Base-by-base conservation (phyloP, 92 coral and sea anemone genomes). In the Siderastrea siderea region DNA sequence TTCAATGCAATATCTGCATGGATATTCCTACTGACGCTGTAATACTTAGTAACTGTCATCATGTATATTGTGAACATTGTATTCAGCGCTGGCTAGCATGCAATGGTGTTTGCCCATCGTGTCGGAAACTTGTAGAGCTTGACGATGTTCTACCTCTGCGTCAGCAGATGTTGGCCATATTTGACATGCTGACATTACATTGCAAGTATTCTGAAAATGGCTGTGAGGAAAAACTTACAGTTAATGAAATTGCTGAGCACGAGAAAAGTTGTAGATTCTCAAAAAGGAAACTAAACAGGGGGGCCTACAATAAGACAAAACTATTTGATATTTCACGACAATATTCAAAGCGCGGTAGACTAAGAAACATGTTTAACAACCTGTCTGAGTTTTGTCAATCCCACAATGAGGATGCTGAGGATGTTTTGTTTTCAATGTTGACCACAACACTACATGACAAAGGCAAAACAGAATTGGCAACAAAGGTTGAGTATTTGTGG, bases 21-120 rank as follows among this genome's bases (percentile, higher is more conserved):
- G 70, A 74, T 47, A 46, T 84, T 84, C 88, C 85, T 6, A 64
- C 85, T 38, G 62, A 66, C 10, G 75, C 85, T 11, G 38, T 74
- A 1, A 85, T 85, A 15, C 64, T 85, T 5, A 51, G 81, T 85
- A 47, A 63, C 66, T 84, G 82, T 47, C 81, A 71, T 49, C 88
- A 84, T 60, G 72, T 84, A 11, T 84, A 17, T 49, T 84, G 74
- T 84, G 81, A 74, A 13, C 80, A 84, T 44, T 84, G 88, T 26
- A 3, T 75, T 62, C 60, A 38, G 44, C 67, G 68, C 83, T 85
- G 82, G 75, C 44, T 66, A 43, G 64, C 75, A 44, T 74, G 82
- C 73, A 85, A 77, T 64, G 89, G 89, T 62, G 84, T 76, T 7
- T 85, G 89, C 77, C 89, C 83, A 0, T 74, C 82, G 50, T 85